Base-by-base conservation (phyloP, 2,113 vertebrate genomes). In the Orthochromis indermauri region DNA sequence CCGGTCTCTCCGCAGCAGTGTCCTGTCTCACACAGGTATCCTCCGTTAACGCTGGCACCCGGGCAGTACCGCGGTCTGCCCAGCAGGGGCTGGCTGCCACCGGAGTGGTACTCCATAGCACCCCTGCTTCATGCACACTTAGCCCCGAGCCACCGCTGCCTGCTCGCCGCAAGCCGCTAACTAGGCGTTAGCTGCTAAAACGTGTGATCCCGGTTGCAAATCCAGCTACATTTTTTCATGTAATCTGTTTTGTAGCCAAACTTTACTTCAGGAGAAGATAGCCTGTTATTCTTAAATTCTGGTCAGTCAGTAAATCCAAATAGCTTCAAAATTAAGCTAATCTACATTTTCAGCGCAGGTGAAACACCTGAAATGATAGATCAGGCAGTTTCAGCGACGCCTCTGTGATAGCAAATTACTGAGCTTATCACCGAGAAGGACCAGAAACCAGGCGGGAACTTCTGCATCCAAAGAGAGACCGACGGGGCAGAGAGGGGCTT, bases 1-100 rank as follows among this genome's bases (percentile, higher is more conserved):
- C 98, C 98, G 1, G 96, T 98, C 95, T 98, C 98, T 66, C 98
- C 98, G 6, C 98, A 99, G 97, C 98, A 99, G 97, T 99, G 98
- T 8, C 98, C 98, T 1, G 97, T 98, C 94, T 98, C 98, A 90
- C 98, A 98, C 90, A 98, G 97, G 93, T 99, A 99, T 14, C 97
- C 97, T 89, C 97, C 97, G 83, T 97, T 97, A 87, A 97, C 96
- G 81, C 91, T 96, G 79, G 97, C 96, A 57, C 98, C 98, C 1
- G 98, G 97, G 93, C 98, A 99, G 95, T 97, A 97, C 89, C 97
- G 96, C 2, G 96, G 97, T 89, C 96, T 96, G 87, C 94, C 95
- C 94, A 97, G 95, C 91, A 97, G 95, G 88, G 97, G 96, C 95
- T 96, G 96, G 93, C 96, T 96, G 82, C 96, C 96, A 92, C 96